Evolutionary conservation across 2,797 vertebrate species (phyloP), one percentile per base, ranked within the genome.

Genomic region (Zenarchopterus dispar): DNA sequence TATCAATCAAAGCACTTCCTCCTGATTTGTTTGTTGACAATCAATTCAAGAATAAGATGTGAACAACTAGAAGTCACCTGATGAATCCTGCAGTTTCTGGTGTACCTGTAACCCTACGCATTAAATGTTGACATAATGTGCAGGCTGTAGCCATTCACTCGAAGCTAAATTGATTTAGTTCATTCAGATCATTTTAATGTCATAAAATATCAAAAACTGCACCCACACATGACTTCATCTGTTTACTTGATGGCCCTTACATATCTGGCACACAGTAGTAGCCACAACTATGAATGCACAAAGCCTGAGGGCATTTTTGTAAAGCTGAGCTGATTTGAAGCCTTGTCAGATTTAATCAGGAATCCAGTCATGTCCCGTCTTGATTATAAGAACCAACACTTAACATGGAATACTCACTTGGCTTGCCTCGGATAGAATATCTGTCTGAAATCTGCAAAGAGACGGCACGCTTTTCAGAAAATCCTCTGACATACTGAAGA

Each of bases 341-440:
- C 67, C 80, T 75, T 89, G 90, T 92, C 91, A 88, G 81, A 84
- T 88, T 71, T 73, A 89, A 91, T 93, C 85, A 88, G 50, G 59
- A 66, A 70, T 77, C 65, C 52, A 75, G 77, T 78, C 81, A 68
- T 80, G 61, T 69, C 62, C 64, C 57, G 73, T 77, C 77, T 89
- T 89, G 85, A 89, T 90, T 81, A 88, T 31, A 64, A 86, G 64
- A 76, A 75, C 75, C 74, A 72, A 63, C 79, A 76, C 80, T 86
- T 87, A 78, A 80, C 73, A 82, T 66, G 67, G 65, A 69, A 80
- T 54, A 69, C 57, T 76, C 72, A 70, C 72, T 72, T 42, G 5
- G 50, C 64, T 48, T 62, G 70, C 75, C 47, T 41, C 57, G 85
- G 76, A 82, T 72, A 57, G 74, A 56, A 82, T 81, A 76, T 86